Evolutionary conservation across 1,140 invertebrate species (phyloP), one percentile per base, ranked within the genome.

Genomic region (Goniozus legneri): DNA sequence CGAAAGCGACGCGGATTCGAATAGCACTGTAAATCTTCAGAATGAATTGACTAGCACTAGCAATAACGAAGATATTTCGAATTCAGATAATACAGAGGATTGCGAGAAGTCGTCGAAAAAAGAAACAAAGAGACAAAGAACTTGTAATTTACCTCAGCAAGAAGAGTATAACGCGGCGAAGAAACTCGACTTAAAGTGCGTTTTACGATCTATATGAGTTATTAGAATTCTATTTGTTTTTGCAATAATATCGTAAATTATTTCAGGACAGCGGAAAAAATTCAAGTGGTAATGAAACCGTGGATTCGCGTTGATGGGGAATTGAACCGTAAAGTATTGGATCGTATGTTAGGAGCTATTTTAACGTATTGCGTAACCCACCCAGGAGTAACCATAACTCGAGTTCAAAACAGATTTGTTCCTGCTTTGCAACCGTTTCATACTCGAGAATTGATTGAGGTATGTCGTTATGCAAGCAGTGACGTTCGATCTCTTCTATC

Each of bases 241-340:
- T 36, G 12, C n/a, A 39, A 39, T 3, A 19, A 19, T 8, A 3
- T 14, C 8, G 14, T 12, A 21, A 7, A 22, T 8, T 39, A 47
- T 63, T 54, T 55, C n/a, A 78, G 77, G 10, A 63, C 58, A 10
- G 58, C 67, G 4, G 65, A 77, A 56, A 64, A 75, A 42, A 65
- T 78, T 18, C 69, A 66, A 49, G 70, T 79, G 1, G 61, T 70
- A 14, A 67, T 79, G 41, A 73, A 82, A 50, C 86, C 87, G 0
- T 91, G 89, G 89, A 82, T 86, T 41, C 79, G 83, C 47, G 77
- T 90, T 3, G 85, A 91, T 66, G 88, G 88, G 1, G 76, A 78
- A 1, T 59, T 91, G 1, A 90, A 91, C 68, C 75, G 81, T 18
- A 69, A 81, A 31, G 79, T 86, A 2, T 69, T 91, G 13, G 83